These are phyloP conservation scores for Sebastes oblongus DNA, from an alignment of 2,797 vertebrate species.

Conservation along the genomic window DNA sequence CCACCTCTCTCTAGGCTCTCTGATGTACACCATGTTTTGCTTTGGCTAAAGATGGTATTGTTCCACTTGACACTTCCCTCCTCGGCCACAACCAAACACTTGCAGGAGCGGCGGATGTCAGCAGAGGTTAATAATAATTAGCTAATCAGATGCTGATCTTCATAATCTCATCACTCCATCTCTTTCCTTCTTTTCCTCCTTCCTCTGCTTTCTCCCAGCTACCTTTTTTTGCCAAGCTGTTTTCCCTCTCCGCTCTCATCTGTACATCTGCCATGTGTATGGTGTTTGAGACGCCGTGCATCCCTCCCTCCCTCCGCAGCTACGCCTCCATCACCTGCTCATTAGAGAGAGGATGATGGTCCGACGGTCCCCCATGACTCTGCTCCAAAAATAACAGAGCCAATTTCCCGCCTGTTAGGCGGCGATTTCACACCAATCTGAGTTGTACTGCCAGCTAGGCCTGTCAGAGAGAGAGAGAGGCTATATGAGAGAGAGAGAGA, in stretches of 20 bases:
- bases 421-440: slow-evolving; percentile 86
- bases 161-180: not conserved
- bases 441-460: slow-evolving; percentile 63
- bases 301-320: slow-evolving; percentile 18
- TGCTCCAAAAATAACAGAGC: slow-evolving; percentile 85
- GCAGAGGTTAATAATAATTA: slow-evolving; percentile 30
- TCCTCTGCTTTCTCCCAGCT: slow-evolving; percentile 14
- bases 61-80: slow-evolving; percentile 20
- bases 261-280: slow-evolving; percentile 45
- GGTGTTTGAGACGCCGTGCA: slow-evolving; percentile 30
- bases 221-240: not conserved
- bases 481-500: not conserved
- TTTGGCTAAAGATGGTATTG: slow-evolving; percentile 27
- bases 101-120: slow-evolving; percentile 16
- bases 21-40: not conserved
- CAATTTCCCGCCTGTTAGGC: slow-evolving; percentile 84
- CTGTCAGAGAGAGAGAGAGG: slow-evolving; percentile 47
- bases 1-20: not conserved
- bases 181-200: not conserved
- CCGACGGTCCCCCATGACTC: slow-evolving; percentile 72
- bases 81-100: not conserved
- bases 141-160: slow-evolving; percentile 38
- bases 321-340: slow-evolving; percentile 75
- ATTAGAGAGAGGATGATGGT: slow-evolving; percentile 79
- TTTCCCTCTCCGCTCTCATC: slow-evolving; percentile 31